Conservation (phyloP, 2,113 vertebrate genomes). For the Malurus melanocephalus region DNA sequence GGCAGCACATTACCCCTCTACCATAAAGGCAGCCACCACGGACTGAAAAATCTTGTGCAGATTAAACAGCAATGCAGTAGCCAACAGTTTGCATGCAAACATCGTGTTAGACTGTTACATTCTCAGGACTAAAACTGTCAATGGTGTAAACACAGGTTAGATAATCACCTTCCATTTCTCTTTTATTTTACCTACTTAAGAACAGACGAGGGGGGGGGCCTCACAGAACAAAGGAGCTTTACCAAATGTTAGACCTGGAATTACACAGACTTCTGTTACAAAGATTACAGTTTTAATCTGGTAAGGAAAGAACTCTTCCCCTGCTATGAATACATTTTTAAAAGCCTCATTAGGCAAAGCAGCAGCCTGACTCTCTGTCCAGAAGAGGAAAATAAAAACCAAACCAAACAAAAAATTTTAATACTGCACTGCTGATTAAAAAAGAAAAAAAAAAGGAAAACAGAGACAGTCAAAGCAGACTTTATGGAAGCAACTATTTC, state of each 20-base stretch:
- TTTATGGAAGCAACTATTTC: neutral
- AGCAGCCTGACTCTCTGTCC: neutral
- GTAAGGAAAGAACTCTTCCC: neutral
- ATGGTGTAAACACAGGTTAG: neutral
- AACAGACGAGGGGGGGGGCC: neutral
- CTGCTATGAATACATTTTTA: neutral
- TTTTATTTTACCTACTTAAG: slow-evolving; percentile 7
- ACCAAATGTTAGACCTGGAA: neutral
- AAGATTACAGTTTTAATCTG: slow-evolving; percentile 9
- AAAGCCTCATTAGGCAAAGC: slow-evolving; percentile 25
- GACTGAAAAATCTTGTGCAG: neutral
- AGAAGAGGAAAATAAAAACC: neutral
- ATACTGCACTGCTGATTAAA: neutral
- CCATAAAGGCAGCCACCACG: neutral
- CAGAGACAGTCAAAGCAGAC: neutral
- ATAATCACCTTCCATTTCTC: neutral
- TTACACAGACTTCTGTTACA: neutral
- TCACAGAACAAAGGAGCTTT: slow-evolving; percentile 3
- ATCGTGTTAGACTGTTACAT: slow-evolving; percentile 14
- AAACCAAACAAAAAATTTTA: neutral
- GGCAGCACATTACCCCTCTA: neutral
- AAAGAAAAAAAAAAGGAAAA: neutral
- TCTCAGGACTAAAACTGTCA: slow-evolving; percentile 3
- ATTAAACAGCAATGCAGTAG: slow-evolving; percentile 35
- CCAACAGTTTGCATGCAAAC: slow-evolving; percentile 46